Evolutionary conservation across 2,113 vertebrate genomes (phyloP), one percentile per base, ranked within the genome.

Genomic region (Oreochromis aureus): DNA sequence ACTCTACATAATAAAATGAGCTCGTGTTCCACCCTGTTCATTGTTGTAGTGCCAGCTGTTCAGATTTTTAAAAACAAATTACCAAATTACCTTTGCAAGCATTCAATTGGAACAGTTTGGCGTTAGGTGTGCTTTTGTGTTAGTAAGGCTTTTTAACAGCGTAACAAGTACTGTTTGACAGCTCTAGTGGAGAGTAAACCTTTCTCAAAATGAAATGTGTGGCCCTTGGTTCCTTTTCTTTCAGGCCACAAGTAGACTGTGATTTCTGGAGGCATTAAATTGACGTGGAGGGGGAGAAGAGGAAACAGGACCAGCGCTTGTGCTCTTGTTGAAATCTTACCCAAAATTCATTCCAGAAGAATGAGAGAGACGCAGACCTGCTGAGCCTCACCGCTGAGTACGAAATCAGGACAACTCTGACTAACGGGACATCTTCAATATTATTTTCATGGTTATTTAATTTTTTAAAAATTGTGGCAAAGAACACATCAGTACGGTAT

Each of bases 231-330:
- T 53, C 1, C 36, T 56, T 86, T 30, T 27, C n/a, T 46, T 6
- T 84, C 27, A 93, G 94, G 93, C 13, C 46, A 7, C 18, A 10
- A 87, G 51, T 94, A 91, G 63, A 12, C 27, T 54, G 39, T 32
- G 13, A 11, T 16, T 34, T 32, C 36, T 6, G 19, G 41, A 71
- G 81, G 59, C n/a, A 8, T 34, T 34, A 9, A 44, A 78, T 41
- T 5, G 22, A 32, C 9, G 22, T 39, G 80, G 58, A 32, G 24
- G 9, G 59, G 27, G 27, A 27, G 9, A 44, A 39, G 63, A 41
- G 61, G 24, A 63, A 46, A 5, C 36, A 12, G 56, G 80, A 88
- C 90, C 87, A 36, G 76, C 81, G 4, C 73, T 10, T 30, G 27
- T 4, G 3, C 51, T 78, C 48, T 48, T 7, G 41, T 69, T 59